A percentile compares a stretch with the other conserved stretches of the same genome.
Conservation (phyloP, 2,113 vertebrate species). For the Ochotona curzoniae region DNA sequence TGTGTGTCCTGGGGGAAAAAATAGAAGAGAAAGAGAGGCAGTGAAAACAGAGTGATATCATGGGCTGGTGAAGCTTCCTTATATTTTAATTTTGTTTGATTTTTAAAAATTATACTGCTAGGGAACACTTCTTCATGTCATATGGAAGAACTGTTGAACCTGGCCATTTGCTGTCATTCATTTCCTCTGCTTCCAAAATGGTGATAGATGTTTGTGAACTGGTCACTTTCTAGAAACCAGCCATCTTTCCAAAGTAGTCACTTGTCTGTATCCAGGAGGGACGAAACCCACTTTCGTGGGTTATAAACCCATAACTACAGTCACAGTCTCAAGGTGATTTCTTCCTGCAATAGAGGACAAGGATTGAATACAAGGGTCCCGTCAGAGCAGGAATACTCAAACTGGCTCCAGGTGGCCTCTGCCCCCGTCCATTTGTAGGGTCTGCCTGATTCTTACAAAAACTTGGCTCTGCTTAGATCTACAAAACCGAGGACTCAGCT, state of each 20-base stretch:
- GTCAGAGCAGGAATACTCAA: not conserved
- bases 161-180: not conserved
- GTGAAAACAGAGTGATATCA: slow-evolving; percentile 1
- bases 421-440: not conserved
- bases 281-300: not conserved
- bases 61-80: not conserved
- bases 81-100: slow-evolving; percentile 23
- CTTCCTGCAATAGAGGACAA: not conserved
- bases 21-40: not conserved
- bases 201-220: not conserved
- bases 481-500: not conserved
- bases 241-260: not conserved
- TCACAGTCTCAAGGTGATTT: not conserved
- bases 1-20: not conserved
- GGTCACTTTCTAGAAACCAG: not conserved
- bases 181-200: slow-evolving; percentile 3
- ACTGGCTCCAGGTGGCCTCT: not conserved
- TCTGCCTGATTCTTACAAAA: not conserved
- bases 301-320: not conserved
- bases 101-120: not conserved
- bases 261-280: not conserved
- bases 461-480: not conserved
- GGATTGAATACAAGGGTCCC: not conserved
- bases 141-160: not conserved
- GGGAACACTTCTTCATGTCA: not conserved